Percentiles rank a stretch among this genome's conserved stretches.
phyloP scores from a whole-genome alignment of 1,140 invertebrate genomes.

The Drosophila navojoa region DNA sequence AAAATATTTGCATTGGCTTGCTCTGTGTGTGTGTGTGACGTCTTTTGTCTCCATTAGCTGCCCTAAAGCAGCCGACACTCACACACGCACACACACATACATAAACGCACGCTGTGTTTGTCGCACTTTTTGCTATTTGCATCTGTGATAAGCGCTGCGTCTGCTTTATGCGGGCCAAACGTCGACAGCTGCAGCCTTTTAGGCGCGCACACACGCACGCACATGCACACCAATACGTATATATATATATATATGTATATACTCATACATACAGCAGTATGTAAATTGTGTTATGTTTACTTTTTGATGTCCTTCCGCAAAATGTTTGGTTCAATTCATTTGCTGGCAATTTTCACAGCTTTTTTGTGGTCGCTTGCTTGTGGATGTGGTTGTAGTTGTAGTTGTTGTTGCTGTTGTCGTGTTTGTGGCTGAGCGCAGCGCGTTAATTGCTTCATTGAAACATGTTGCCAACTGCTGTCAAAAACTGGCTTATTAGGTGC shows the following conservation, averaged over 20 bases:
- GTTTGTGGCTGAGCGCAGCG: slow-evolving; percentile 12
- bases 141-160: slow-evolving; percentile 75
- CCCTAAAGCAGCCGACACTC: slow-evolving; percentile 38
- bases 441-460: slow-evolving; percentile 82
- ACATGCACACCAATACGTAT: neutral
- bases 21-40: slow-evolving; percentile 44
- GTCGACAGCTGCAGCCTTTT: slow-evolving; percentile 68
- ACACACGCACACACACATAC: slow-evolving; percentile 15
- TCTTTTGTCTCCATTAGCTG: slow-evolving; percentile 61
- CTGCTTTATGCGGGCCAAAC: slow-evolving; percentile 76
- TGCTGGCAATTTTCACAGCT: slow-evolving; percentile 50
- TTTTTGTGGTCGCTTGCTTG: slow-evolving; percentile 25
- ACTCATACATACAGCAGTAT: neutral
- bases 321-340: slow-evolving; percentile 77
- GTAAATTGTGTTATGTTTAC: slow-evolving; percentile 64
- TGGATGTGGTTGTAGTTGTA: neutral
- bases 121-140: slow-evolving; percentile 63
- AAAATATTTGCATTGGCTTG: slow-evolving; percentile 77
- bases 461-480: slow-evolving; percentile 63
- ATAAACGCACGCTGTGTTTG: slow-evolving; percentile 43
- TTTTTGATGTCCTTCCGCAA: slow-evolving; percentile 65
- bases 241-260: slow-evolving; percentile 5
- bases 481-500: slow-evolving; percentile 70
- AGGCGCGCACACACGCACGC: slow-evolving; percentile 38
- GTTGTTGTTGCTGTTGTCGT: slow-evolving; percentile 35